Percentiles rank a stretch among this genome's conserved stretches.
Evolutionary conservation across 2,797 vertebrate species (phyloP).

Genomic region (Lepilemur ruficaudatus): DNA sequence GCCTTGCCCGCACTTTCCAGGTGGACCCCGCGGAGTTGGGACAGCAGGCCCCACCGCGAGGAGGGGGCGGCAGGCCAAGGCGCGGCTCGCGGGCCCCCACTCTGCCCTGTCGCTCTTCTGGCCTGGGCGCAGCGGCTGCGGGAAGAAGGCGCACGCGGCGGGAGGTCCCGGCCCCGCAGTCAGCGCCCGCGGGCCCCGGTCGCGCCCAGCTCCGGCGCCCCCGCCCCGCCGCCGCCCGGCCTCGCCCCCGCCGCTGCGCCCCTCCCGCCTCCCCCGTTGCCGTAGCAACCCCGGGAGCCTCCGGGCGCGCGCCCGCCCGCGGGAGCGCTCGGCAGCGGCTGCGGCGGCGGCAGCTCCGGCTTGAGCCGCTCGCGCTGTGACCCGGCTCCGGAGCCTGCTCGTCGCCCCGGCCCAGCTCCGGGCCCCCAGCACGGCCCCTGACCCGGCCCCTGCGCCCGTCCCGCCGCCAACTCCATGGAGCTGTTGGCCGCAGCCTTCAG

Average conservation of each 20-base stretch:
- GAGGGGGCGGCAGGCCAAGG: not conserved
- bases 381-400: conserved; percentile 55
- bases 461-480: conserved; percentile 79
- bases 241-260: conserved; percentile 64
- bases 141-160: not conserved
- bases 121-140: not conserved
- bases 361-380: conserved; percentile 58
- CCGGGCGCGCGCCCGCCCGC: conserved; percentile 80
- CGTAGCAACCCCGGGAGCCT: conserved; percentile 79
- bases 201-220: not conserved
- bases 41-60: too few relatives aligned
- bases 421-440: conserved; percentile 38
- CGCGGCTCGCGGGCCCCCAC: not conserved
- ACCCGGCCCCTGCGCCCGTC: conserved; percentile 36
- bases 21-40: not conserved
- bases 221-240: not conserved
- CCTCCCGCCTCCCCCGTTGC: conserved; percentile 78
- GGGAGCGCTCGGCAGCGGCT: conserved; percentile 74
- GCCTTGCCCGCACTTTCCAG: not conserved
- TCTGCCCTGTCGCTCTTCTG: not conserved
- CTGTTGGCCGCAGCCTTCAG: conserved; percentile 85
- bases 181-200: not conserved
- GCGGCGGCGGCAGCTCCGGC: conserved; percentile 51
- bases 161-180: not conserved
- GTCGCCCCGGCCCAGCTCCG: conserved; percentile 12